Evolutionary conservation across 2,113 vertebrate species (phyloP).

Genomic region (Scomber japonicus): DNA sequence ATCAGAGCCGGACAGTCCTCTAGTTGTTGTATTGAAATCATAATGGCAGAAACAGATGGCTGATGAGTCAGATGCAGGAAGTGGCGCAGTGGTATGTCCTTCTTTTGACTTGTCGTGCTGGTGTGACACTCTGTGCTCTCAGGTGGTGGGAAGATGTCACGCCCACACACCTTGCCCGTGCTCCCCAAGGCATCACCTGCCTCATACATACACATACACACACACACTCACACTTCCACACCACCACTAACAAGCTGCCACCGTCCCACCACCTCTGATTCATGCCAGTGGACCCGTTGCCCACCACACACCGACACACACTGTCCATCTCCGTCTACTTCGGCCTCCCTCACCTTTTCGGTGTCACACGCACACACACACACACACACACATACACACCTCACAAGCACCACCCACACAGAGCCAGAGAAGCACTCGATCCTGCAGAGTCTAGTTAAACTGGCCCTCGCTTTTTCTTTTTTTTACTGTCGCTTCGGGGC

Average conservation of each 20-base stretch:
- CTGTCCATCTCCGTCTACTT: neutral
- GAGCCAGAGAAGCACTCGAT: constrained; percentile 16
- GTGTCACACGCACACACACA: constrained; percentile 8
- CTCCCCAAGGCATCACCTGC: neutral
- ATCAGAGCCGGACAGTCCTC: constrained; percentile 5
- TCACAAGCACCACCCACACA: constrained; percentile 11
- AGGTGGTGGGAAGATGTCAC: constrained; percentile 19
- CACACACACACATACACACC: constrained; percentile 26
- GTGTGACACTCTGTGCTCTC: constrained; percentile 14
- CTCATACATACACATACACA: neutral
- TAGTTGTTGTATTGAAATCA: neutral
- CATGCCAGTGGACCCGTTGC: neutral
- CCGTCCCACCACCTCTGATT: constrained; percentile 37
- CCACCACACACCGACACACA: constrained; percentile 3
- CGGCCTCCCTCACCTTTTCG: neutral
- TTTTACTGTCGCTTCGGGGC: neutral
- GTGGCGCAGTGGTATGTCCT: neutral
- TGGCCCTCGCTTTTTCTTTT: constrained; percentile 15
- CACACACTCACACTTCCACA: neutral
- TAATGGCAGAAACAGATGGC: constrained; percentile 17
- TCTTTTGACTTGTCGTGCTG: constrained; percentile 2
- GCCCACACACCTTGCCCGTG: constrained; percentile 13
- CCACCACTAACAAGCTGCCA: neutral
- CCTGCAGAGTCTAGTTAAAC: constrained; percentile 18
- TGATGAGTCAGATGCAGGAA: constrained; percentile 43